Base-by-base conservation (phyloP, 2,797 vertebrate species). In the Alosa sapidissima region DNA sequence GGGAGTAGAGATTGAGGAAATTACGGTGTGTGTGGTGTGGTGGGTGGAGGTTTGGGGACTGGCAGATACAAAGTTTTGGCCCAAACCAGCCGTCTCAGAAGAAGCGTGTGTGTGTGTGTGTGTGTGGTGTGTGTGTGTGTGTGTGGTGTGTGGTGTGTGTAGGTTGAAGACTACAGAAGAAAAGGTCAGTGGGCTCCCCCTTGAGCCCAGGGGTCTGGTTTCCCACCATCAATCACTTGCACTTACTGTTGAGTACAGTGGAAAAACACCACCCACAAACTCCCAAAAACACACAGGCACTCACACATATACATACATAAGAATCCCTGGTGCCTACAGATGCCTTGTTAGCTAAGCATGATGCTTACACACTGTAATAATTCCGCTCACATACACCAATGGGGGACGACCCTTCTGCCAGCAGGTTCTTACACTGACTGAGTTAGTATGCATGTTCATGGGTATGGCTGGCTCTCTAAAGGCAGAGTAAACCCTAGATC, bases 161-260 rank as follows among this genome's bases (percentile, higher is more conserved):
- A 84, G 85, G 72, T 86, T 82, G 54, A 47, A 83, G 83, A 82
- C 81, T 55, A 58, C 82, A 55, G 47, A 83, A 36, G 33, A 55
- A 86, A 86, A 87, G 86, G 86, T 86, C 47, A 72, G 54, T 24
- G 72, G 72, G 58, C 5, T 47, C 41, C 16, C 36, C 28, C 68
- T 41, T 75, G 68, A 75, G 41, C 19, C 16, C 5, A 41, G 85
- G 81, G 83, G 82, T 86, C 84, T 36, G 47, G 85, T 83, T 85
- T 72, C 83, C 52, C 55, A 52, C 16, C 78, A 84, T 87, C 82
- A 78, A 84, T 88, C 84, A 83, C 82, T 85, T 75, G 41, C 28
- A 81, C 81, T 87, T 84, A 84, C 58, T 87, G 88, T 87, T 84
- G 85, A 86, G 75, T 62, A 81, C 85, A 86, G 88, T 85, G 85